Evolutionary conservation across 2,113 vertebrate species (phyloP).

Genomic region (Petromus typicus): DNA sequence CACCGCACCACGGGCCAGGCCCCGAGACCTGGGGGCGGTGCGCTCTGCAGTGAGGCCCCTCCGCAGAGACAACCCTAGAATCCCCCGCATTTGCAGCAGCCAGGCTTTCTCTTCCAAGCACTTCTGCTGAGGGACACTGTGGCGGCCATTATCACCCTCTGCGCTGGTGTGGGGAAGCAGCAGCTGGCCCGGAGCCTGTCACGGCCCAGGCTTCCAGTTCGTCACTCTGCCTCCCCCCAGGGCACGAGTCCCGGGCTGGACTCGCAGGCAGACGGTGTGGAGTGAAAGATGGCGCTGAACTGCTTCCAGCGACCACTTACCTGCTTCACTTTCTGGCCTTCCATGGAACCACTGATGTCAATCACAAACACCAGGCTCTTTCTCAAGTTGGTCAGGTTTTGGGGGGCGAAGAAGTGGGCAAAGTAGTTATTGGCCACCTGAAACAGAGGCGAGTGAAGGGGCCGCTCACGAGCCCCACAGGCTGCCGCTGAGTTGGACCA

Average conservation of each 20-base stretch:
- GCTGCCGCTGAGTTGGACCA: neutral
- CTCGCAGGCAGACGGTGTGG: neutral
- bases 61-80: neutral
- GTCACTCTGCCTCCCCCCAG: neutral
- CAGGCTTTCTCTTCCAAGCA: neutral
- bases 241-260: neutral
- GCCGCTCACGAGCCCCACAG: neutral
- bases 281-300: accelerated
- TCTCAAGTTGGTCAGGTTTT: constrained; percentile 88
- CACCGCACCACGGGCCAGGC: neutral
- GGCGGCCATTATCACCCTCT: neutral
- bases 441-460: constrained; percentile 38
- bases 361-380: constrained; percentile 96
- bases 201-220: neutral
- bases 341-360: constrained; percentile 94
- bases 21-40: no score
- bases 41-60: neutral
- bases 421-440: constrained; percentile 93
- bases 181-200: neutral
- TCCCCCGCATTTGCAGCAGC: no score
- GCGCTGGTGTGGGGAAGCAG: neutral
- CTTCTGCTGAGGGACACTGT: neutral
- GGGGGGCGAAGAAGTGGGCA: constrained; percentile 96
- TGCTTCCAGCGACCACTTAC: constrained; percentile 78
- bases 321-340: constrained; percentile 91